These are phyloP conservation scores for Eupithecia vulgata DNA, from an alignment of 2,888 invertebrate species.

Conservation along the genomic window DNA sequence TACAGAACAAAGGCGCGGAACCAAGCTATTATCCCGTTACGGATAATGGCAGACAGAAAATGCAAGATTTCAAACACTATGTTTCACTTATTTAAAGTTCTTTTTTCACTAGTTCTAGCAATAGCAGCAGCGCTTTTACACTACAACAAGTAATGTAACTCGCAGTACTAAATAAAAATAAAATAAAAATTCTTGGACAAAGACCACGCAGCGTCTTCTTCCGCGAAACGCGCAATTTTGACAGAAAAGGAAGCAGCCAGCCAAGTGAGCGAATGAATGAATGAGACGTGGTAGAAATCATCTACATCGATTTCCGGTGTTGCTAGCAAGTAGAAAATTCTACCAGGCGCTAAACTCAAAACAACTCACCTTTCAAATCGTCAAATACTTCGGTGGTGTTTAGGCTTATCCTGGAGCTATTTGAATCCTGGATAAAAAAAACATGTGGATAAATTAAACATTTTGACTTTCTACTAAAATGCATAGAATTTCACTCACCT, in stretches of 20 bases:
- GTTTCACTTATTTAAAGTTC: slow-evolving; percentile 60
- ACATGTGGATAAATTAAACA: background rate
- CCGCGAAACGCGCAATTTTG: slow-evolving; percentile 65
- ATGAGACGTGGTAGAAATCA: slow-evolving; percentile 28
- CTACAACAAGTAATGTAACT: slow-evolving; percentile 61
- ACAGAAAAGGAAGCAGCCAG: slow-evolving; percentile 26
- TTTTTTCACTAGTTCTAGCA: slow-evolving; percentile 64
- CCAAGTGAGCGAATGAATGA: slow-evolving; percentile 3
- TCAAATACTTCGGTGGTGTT: slow-evolving; percentile 64
- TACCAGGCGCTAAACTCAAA: slow-evolving; percentile 21
- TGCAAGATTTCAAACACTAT: slow-evolving; percentile 58
- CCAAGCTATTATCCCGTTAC: slow-evolving; percentile 83
- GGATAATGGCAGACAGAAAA: slow-evolving; percentile 78
- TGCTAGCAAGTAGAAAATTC: slow-evolving; percentile 39
- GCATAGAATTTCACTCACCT: slow-evolving; percentile 58
- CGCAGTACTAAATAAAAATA: slow-evolving; percentile 70
- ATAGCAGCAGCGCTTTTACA: slow-evolving; percentile 63
- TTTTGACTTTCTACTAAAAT: background rate
- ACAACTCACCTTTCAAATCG: slow-evolving; percentile 67
- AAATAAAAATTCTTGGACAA: slow-evolving; percentile 76
- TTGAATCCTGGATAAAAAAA: slow-evolving; percentile 66
- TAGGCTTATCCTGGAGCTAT: slow-evolving; percentile 64
- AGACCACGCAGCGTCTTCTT: slow-evolving; percentile 74
- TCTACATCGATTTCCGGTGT: slow-evolving; percentile 37
- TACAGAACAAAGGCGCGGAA: slow-evolving; percentile 78